Evolutionary conservation across 2,113 vertebrate genomes (phyloP).

Genomic region (Gambusia holbrooki): DNA sequence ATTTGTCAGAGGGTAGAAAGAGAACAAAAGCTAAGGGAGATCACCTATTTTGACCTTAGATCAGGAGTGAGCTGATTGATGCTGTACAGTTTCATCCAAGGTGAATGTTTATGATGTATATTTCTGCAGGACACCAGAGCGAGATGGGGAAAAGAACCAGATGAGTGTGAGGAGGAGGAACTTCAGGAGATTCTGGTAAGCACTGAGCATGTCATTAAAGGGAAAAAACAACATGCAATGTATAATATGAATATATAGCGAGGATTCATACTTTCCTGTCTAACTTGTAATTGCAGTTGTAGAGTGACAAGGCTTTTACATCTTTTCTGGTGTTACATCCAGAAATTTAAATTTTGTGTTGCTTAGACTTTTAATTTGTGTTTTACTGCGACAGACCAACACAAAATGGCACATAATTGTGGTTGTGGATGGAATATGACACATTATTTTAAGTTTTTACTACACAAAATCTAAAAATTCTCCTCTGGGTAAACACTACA

Average conservation of each 20-base stretch:
- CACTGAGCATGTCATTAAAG: too few species aligned
- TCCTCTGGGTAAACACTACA: not conserved
- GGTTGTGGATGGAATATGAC: not conserved
- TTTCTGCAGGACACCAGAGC: slow-evolving; percentile 78
- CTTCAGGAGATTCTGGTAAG: slow-evolving; percentile 82
- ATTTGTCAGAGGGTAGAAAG: slow-evolving; percentile 42
- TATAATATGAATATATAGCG: not conserved
- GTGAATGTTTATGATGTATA: slow-evolving; percentile 42
- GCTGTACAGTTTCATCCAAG: slow-evolving; percentile 38
- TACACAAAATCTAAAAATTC: not conserved
- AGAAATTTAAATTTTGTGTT: not conserved
- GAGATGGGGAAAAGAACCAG: slow-evolving; percentile 77
- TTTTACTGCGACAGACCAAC: not conserved
- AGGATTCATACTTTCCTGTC: too few species aligned
- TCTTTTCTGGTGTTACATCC: not conserved
- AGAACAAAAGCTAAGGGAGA: slow-evolving; percentile 18
- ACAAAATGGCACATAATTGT: not conserved
- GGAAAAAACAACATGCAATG: not conserved
- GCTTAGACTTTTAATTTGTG: not conserved
- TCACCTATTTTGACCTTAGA: slow-evolving; percentile 41
- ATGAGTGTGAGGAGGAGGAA: slow-evolving; percentile 82
- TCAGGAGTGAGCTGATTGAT: slow-evolving; percentile 54
- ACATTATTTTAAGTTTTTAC: too few species aligned
- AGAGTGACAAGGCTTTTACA: too few species aligned
- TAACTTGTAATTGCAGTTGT: too few species aligned